phyloP scores from a whole-genome alignment of 2,113 vertebrate species.

The Sinosuthora webbiana region DNA sequence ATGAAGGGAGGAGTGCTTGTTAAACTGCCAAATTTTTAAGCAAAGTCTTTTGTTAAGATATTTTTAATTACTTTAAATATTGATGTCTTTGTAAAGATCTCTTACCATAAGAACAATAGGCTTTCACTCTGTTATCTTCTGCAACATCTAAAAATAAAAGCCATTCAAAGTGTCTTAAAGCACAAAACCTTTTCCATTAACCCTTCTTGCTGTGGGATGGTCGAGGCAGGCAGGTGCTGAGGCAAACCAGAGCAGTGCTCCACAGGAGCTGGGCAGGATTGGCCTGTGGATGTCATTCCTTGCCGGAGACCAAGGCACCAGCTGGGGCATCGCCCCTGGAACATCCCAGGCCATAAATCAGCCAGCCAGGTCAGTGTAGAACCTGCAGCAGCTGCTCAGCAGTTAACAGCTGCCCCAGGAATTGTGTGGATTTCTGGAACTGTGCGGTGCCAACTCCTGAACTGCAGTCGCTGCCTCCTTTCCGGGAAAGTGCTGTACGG shows the following conservation, averaged over 20 bases:
- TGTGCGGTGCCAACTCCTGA: not conserved
- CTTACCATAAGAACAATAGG: slow-evolving; percentile 18
- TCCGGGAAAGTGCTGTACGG: not conserved
- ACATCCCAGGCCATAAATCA: fast-evolving
- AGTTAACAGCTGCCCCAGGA: not conserved
- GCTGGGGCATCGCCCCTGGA: not conserved
- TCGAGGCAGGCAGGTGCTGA: not conserved
- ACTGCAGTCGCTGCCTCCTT: not conserved
- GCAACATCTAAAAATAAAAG: slow-evolving; percentile 59
- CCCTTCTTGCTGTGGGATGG: not conserved
- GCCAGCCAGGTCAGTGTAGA: fast-evolving
- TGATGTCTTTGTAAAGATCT: slow-evolving; percentile 37
- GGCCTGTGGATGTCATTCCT: fast-evolving
- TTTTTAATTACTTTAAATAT: slow-evolving; percentile 49
- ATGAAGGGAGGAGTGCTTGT: slow-evolving; percentile 25
- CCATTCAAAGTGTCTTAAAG: slow-evolving; percentile 15
- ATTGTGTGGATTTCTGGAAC: not conserved
- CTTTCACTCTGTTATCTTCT: slow-evolving; percentile 5
- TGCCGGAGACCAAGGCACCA: fast-evolving
- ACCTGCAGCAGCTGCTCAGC: not conserved
- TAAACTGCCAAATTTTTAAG: slow-evolving; percentile 43
- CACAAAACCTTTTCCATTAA: not conserved
- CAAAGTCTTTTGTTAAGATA: slow-evolving; percentile 48
- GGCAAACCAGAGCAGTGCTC: not conserved
- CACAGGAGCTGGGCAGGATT: fast-evolving